Percentiles rank a stretch among this genome's conserved stretches.
Evolutionary conservation across 1,140 invertebrate species (phyloP).

Genomic region (Dolichoris vasculosae): DNA sequence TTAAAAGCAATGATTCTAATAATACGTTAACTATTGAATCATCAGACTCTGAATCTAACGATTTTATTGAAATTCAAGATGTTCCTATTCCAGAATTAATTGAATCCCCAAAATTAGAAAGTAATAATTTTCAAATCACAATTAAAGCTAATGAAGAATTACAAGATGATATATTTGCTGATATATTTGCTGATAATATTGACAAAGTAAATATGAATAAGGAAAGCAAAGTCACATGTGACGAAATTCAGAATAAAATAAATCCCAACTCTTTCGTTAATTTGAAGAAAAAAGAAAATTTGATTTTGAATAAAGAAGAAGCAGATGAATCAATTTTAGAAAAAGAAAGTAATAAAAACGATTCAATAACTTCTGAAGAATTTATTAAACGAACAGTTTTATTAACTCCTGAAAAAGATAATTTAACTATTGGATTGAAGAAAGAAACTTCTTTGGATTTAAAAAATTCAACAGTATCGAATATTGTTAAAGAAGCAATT

Average conservation of each 20-base stretch:
- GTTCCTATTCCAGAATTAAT: slow-evolving; percentile 54
- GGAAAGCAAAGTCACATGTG: slow-evolving; percentile 1
- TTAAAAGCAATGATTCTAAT: slow-evolving; percentile 36
- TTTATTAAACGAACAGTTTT: background rate
- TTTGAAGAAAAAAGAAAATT: slow-evolving; percentile 9
- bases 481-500: background rate
- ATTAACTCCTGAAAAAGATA: background rate
- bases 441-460: background rate
- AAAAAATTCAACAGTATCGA: background rate
- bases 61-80: slow-evolving; percentile 70
- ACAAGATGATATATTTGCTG: slow-evolving; percentile 81
- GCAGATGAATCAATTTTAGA: background rate
- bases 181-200: slow-evolving; percentile 58
- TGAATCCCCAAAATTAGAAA: background rate
- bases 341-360: background rate
- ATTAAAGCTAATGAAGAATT: slow-evolving; percentile 63
- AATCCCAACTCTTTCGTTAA: background rate
- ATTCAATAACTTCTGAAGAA: background rate
- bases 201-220: slow-evolving; percentile 21
- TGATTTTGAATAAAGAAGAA: slow-evolving; percentile 11
- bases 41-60: slow-evolving; percentile 71
- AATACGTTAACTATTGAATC: slow-evolving; percentile 54
- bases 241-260: slow-evolving; percentile 20
- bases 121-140: slow-evolving; percentile 61
- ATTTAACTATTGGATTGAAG: background rate